Evolutionary conservation across 2,113 vertebrate genomes (phyloP).

Genomic region (Actenoides lindsayi): DNA sequence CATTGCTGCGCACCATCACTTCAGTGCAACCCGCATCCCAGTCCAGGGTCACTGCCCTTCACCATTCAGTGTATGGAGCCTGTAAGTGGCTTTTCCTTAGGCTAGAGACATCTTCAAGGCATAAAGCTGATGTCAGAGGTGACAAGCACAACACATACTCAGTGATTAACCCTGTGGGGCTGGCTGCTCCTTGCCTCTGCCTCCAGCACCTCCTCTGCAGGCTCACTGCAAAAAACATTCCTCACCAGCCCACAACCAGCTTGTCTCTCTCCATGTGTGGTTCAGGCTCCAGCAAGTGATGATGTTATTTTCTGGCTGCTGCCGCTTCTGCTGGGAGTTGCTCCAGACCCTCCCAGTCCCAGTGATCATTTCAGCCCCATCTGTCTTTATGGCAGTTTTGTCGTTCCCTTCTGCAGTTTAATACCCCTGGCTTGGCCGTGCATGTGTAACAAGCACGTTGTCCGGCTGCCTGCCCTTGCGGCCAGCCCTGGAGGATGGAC

Average conservation of each 20-base stretch:
- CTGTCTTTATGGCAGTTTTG: neutral
- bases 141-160: neutral
- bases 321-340: neutral
- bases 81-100: neutral
- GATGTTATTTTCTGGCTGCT: neutral
- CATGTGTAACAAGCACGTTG: neutral
- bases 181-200: neutral
- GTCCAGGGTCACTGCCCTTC: accelerated
- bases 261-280: neutral
- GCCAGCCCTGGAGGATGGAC: neutral
- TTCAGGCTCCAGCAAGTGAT: neutral
- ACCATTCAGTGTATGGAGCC: neutral
- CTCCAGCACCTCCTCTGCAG: neutral
- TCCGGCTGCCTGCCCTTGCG: accelerated
- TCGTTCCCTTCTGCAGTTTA: neutral
- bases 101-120: neutral
- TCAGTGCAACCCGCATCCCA: no score
- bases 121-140: neutral
- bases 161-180: neutral
- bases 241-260: accelerated
- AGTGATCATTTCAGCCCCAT: neutral
- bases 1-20: neutral
- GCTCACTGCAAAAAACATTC: accelerated
- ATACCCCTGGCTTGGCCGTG: neutral
- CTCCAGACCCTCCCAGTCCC: neutral